Percentiles rank a stretch among this genome's conserved stretches.
These are phyloP conservation scores for Artibeus jamaicensis DNA, from an alignment of 2,797 vertebrate genomes.

Conservation along the genomic window DNA sequence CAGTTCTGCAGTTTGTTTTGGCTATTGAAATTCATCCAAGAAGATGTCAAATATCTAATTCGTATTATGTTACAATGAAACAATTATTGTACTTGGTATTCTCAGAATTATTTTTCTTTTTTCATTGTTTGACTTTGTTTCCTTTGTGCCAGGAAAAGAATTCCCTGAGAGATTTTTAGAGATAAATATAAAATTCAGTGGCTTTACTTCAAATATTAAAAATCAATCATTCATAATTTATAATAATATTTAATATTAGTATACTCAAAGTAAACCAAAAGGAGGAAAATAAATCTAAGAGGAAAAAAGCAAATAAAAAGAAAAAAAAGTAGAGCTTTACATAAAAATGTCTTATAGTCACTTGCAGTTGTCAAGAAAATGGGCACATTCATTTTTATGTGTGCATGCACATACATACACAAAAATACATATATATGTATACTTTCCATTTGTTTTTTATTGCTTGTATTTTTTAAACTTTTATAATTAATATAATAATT, in stretches of 20 bases:
- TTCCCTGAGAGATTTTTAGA: constrained; percentile 51
- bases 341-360: background rate
- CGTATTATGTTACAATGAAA: constrained; percentile 49
- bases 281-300: constrained; percentile 16
- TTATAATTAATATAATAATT: background rate
- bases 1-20: constrained; percentile 15
- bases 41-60: constrained; percentile 53
- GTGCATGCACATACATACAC: background rate
- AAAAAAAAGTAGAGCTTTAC: background rate
- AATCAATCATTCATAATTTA: constrained; percentile 57
- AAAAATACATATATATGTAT: background rate
- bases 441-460: background rate
- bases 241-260: constrained; percentile 20
- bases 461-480: background rate
- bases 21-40: background rate
- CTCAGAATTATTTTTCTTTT: constrained; percentile 52
- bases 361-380: background rate
- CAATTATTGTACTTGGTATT: constrained; percentile 47
- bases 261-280: background rate
- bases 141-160: constrained; percentile 55
- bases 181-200: constrained; percentile 56
- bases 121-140: background rate
- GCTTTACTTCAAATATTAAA: constrained; percentile 73
- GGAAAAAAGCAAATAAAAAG: constrained; percentile 57
- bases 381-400: background rate